Conservation (phyloP, 1,140 invertebrate genomes). For the Tribolium castaneum region DNA sequence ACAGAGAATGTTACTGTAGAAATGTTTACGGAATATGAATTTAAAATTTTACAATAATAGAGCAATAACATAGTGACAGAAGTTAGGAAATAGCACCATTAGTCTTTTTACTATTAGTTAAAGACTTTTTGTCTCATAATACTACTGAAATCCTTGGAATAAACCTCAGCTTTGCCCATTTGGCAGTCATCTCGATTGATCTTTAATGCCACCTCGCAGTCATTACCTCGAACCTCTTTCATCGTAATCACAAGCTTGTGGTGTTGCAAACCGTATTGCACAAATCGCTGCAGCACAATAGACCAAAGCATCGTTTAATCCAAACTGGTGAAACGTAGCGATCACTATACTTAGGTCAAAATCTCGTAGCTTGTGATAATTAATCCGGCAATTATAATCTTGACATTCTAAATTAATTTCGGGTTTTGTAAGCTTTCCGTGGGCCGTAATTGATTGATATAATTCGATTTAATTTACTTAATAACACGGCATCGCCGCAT, state of each 20-base stretch:
- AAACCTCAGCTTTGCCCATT: background rate
- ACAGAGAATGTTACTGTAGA: too few relatives aligned
- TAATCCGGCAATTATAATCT: slow-evolving; percentile 17
- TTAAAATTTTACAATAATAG: too few relatives aligned
- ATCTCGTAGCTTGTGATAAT: background rate
- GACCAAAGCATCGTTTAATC: background rate
- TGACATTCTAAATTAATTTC: slow-evolving; percentile 27
- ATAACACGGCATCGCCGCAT: slow-evolving; percentile 1
- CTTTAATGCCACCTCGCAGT: background rate
- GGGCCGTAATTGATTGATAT: slow-evolving; percentile 27
- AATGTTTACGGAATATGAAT: too few relatives aligned
- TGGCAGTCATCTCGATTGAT: background rate
- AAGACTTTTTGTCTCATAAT: background rate
- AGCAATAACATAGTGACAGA: too few relatives aligned
- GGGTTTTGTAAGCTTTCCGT: slow-evolving; percentile 15
- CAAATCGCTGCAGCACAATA: background rate
- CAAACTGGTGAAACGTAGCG: background rate
- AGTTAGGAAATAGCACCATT: too few relatives aligned
- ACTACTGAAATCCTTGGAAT: background rate
- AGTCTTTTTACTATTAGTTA: too few relatives aligned
- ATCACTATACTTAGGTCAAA: background rate
- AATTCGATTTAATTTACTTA: slow-evolving; percentile 35
- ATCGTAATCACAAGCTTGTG: background rate
- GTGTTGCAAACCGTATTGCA: background rate
- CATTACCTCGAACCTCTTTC: background rate